Evolutionary conservation across 1,140 invertebrate species (phyloP).

Genomic region (Planococcus citri): DNA sequence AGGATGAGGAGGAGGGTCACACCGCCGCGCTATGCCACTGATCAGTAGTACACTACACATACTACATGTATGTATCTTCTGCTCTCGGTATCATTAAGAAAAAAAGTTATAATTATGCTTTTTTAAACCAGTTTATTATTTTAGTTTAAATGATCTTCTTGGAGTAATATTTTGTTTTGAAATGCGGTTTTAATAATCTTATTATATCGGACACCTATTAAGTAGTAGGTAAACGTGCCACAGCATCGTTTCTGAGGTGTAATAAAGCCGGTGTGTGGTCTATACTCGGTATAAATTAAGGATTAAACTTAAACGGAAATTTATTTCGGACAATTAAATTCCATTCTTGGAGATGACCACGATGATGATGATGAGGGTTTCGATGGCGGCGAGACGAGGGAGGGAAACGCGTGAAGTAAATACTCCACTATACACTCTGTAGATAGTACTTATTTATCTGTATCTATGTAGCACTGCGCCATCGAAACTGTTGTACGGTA

Average conservation of each 20-base stretch:
- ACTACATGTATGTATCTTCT: too few species aligned
- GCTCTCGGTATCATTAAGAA: neutral
- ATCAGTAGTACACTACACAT: too few species aligned
- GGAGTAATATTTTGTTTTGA: neutral
- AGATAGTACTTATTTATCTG: too few species aligned
- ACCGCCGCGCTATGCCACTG: too few species aligned
- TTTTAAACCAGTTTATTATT: conserved; percentile 3
- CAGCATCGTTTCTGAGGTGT: neutral
- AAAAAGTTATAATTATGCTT: neutral
- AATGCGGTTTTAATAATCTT: conserved; percentile 4
- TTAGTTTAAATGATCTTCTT: neutral
- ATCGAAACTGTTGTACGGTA: too few species aligned
- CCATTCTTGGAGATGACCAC: neutral
- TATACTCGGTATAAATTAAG: neutral
- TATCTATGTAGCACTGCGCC: too few species aligned
- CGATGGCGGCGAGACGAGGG: too few species aligned
- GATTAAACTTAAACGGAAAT: conserved; percentile 8
- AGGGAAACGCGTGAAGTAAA: too few species aligned
- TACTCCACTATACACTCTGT: too few species aligned
- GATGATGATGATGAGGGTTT: too few species aligned
- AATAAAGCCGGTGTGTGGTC: neutral
- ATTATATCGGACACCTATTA: conserved; percentile 7
- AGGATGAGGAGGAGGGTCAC: too few species aligned
- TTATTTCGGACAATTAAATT: conserved; percentile 4
- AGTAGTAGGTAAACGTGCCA: neutral